These are phyloP conservation scores for Heliothis subflexa DNA, from an alignment of 1,140 invertebrate species.

Conservation along the genomic window DNA sequence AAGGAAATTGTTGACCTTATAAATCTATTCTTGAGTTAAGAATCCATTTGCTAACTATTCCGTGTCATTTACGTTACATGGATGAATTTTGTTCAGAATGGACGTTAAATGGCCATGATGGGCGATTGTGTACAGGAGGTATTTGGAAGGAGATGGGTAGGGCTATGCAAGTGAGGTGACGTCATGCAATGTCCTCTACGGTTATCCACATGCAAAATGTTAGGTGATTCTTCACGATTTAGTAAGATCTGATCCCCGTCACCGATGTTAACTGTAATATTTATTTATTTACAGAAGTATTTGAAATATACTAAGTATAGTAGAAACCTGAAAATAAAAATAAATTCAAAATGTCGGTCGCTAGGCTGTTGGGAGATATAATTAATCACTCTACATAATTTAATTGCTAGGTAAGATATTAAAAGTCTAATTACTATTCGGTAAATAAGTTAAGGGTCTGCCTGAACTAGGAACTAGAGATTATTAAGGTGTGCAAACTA, in stretches of 20 bases:
- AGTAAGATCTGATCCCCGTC: slow-evolving; percentile 68
- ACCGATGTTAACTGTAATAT: slow-evolving; percentile 48
- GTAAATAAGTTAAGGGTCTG: no score
- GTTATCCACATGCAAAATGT: slow-evolving; percentile 71
- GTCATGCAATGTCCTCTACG: slow-evolving; percentile 75
- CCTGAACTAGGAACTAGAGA: no score
- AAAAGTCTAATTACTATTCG: no score
- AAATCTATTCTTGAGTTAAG: neutral
- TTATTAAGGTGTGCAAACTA: no score
- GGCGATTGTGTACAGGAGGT: slow-evolving; percentile 26
- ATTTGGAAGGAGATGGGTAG: slow-evolving; percentile 73
- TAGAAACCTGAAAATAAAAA: slow-evolving; percentile 6
- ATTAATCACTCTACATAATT: no score
- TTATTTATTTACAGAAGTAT: neutral
- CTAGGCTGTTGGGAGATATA: no score
- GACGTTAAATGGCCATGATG: neutral
- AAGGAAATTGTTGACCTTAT: neutral
- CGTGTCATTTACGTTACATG: neutral
- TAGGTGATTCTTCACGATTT: slow-evolving; percentile 54
- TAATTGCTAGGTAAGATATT: no score
- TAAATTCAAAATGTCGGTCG: neutral
- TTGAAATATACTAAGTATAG: neutral
- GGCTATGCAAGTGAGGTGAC: slow-evolving; percentile 67
- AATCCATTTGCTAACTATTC: neutral
- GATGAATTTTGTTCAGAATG: neutral